These are phyloP conservation scores for Microplitis demolitor DNA, from an alignment of 1,140 invertebrate species.

Conservation along the genomic window DNA sequence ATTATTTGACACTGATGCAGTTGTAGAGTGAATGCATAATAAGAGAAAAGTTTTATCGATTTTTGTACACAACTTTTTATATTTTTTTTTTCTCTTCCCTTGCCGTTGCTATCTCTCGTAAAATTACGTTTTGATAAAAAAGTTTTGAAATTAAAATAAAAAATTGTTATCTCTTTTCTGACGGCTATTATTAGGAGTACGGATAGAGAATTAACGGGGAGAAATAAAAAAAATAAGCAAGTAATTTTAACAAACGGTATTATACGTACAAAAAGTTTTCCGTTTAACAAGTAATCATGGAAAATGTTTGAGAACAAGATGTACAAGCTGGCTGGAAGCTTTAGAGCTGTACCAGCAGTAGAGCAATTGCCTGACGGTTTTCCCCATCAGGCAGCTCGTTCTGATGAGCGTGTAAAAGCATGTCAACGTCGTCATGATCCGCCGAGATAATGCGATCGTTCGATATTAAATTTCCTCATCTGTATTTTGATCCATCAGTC, in stretches of 20 bases:
- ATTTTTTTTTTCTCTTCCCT: too few relatives aligned
- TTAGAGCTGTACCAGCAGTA: not conserved
- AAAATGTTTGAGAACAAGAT: not conserved
- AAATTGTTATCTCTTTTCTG: not conserved
- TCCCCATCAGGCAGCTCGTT: not conserved
- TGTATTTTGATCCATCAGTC: slow-evolving; percentile 1
- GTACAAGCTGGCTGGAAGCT: not conserved
- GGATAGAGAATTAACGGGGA: not conserved
- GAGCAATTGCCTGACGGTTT: not conserved
- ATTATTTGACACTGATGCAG: too few relatives aligned
- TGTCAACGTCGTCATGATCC: slow-evolving; percentile 10
- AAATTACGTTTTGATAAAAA: not conserved
- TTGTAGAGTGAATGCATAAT: too few relatives aligned
- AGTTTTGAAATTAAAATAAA: not conserved
- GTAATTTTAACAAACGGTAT: not conserved
- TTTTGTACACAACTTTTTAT: too few relatives aligned
- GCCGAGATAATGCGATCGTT: slow-evolving; percentile 16
- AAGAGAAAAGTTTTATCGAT: too few relatives aligned
- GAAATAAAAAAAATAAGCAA: not conserved
- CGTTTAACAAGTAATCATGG: slow-evolving; percentile 7
- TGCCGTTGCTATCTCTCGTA: not conserved
- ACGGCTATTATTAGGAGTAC: too few relatives aligned
- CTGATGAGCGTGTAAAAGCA: slow-evolving; percentile 11
- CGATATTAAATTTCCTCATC: slow-evolving; percentile 19
- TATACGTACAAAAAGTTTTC: slow-evolving; percentile 13